Conservation (phyloP, 2,888 invertebrate genomes). For the Schizotus pectinicornis region DNA sequence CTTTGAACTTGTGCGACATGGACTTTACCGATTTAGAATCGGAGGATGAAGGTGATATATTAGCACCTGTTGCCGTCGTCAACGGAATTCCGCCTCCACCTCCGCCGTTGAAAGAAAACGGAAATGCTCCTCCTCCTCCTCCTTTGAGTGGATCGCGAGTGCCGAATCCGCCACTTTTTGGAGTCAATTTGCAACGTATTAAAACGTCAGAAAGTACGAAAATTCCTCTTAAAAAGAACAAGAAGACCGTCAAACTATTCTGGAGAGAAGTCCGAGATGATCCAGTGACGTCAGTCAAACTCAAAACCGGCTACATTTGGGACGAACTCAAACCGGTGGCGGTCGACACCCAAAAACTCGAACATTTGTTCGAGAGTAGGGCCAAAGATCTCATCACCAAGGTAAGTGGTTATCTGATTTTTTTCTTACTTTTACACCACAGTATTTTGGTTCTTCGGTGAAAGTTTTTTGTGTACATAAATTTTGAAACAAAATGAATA, state of each 20-base stretch:
- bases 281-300: constrained; percentile 66
- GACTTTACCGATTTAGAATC: constrained; percentile 94
- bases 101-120: constrained; percentile 51
- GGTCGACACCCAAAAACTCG: constrained; percentile 91
- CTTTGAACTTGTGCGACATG: constrained; percentile 87
- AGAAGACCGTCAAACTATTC: constrained; percentile 96
- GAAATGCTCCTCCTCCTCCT: constrained; percentile 53
- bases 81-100: constrained; percentile 76
- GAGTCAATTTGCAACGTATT: constrained; percentile 47
- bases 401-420: constrained; percentile 63
- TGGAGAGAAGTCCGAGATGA: constrained; percentile 95
- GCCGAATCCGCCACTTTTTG: constrained; percentile 61
- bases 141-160: constrained; percentile 23
- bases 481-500: constrained; percentile 37
- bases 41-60: constrained; percentile 82
- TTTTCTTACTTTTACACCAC: not conserved
- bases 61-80: constrained; percentile 68
- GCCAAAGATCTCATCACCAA: constrained; percentile 94
- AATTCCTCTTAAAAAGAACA: constrained; percentile 78
- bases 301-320: constrained; percentile 80
- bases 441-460: constrained; percentile 10
- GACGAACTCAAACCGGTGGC: constrained; percentile 84
- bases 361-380: constrained; percentile 95
- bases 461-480: constrained; percentile 26
- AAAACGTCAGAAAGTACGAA: constrained; percentile 52